Conservation (phyloP, 2,888 invertebrate genomes). For the Mylabris sibirica region DNA sequence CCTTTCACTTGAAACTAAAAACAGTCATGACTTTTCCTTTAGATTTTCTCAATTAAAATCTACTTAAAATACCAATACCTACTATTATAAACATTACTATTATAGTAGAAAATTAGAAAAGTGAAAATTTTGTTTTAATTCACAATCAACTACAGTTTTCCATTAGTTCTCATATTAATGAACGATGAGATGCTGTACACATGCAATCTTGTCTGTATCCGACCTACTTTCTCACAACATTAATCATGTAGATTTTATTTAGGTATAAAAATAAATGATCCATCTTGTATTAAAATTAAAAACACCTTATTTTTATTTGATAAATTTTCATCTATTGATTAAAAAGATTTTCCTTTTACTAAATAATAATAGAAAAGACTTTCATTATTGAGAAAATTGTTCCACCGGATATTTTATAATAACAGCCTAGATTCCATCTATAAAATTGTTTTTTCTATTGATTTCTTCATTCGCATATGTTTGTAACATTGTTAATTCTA, state of each 20-base stretch:
- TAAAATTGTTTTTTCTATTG: neutral
- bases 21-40: neutral
- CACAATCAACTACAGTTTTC: neutral
- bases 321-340: neutral
- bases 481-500: neutral
- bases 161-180: neutral
- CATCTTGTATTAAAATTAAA: neutral
- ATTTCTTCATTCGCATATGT: neutral
- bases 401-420: slow-evolving; percentile 1
- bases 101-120: neutral
- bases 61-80: neutral
- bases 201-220: slow-evolving; percentile 14
- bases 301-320: neutral
- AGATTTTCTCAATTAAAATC: neutral
- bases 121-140: slow-evolving; percentile 2
- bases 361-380: neutral
- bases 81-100: neutral
- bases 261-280: neutral
- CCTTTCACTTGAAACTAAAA: neutral
- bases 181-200: neutral
- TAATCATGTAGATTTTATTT: neutral
- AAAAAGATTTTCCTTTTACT: neutral
- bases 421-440: slow-evolving; percentile 3
- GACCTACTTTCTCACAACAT: slow-evolving; percentile 12
- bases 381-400: neutral